A percentile compares a stretch with the other conserved stretches of the same genome.
Conservation (phyloP, 1,140 invertebrate species). For the Drosophila sp. region DNA sequence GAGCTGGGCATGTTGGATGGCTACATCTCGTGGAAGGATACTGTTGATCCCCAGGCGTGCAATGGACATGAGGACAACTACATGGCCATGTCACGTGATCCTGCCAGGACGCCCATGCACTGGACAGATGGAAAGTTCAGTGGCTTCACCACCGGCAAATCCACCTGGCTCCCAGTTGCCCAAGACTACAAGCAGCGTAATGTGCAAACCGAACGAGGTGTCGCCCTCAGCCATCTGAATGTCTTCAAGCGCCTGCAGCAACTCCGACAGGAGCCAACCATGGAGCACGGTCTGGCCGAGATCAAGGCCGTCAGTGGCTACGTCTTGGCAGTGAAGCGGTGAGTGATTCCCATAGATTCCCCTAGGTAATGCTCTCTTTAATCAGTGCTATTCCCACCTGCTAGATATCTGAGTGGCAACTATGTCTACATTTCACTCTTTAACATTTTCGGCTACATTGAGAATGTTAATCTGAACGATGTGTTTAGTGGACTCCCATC, state of each 20-base stretch:
- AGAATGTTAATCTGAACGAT: conserved; percentile 64
- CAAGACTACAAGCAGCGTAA: conserved; percentile 86
- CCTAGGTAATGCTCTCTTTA: neutral
- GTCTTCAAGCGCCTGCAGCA: conserved; percentile 73
- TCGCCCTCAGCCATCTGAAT: conserved; percentile 69
- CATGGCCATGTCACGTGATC: conserved; percentile 87
- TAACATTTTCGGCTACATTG: conserved; percentile 72
- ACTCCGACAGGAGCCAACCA: conserved; percentile 61
- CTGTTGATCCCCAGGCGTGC: conserved; percentile 86
- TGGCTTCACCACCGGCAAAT: conserved; percentile 82
- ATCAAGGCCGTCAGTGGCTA: conserved; percentile 67
- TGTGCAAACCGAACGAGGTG: conserved; percentile 63
- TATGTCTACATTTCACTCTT: conserved; percentile 71
- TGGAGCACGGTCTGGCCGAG: conserved; percentile 70
- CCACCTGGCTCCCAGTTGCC: conserved; percentile 89
- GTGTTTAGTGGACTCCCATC: conserved; percentile 61
- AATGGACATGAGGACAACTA: conserved; percentile 85
- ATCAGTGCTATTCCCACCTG: neutral
- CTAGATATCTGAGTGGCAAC: conserved; percentile 59
- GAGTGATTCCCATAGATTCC: conserved; percentile 4
- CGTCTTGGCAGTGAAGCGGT: conserved; percentile 80
- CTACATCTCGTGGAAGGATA: conserved; percentile 85
- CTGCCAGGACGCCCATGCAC: conserved; percentile 90
- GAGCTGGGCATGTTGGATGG: conserved; percentile 90
- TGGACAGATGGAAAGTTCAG: conserved; percentile 87